Evolutionary conservation across 2,113 vertebrate genomes (phyloP), one percentile per base, ranked within the genome.

Genomic region (Gnathonemus echidnorhynchus): DNA sequence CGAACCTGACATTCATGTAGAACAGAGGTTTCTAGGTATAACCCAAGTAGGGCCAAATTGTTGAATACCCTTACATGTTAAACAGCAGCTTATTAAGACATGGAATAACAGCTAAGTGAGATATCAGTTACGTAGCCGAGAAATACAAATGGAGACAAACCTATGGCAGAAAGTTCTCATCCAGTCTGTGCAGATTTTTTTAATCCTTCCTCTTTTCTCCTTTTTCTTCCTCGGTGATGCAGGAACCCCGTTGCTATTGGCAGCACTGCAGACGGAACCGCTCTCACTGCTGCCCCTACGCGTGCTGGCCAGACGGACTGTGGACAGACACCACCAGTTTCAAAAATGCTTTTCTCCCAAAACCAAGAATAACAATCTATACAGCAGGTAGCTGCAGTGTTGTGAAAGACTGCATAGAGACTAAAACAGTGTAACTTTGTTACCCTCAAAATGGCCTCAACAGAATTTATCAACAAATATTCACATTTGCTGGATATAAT

Each of bases 231-330:
- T 91, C 13, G 17, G 92, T 42, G 80, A 56, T 46, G 50, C 27
- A 3, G 21, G 35, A 21, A 8, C 15, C 0, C 3, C 31, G 0
- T 90, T 83, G 83, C 48, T 90, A 53, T 84, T 90, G 24, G 11
- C 80, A 86, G 70, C 84, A 52, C 89, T 91, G 42, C 91, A 93
- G 21, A 86, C 91, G 4, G 90, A 92, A 91, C 92, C 86, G 13
- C 89, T 93, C 45, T 92, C 93, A 42, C 92, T 93, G 91, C 91
- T 94, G 84, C 91, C 93, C 77, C 89, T 86, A 5, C 66, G 88
- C 17, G 90, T 35, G 35, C 88, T 91, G 42, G 91, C 91, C 52
- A 95, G 93, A 90, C 94, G 94, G 27, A 95, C 95, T 96, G 42
- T 35, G 62, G 70, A 53, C 53, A 91, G 45, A 48, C 10, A 24